Evolutionary conservation across 2,888 invertebrate species (phyloP).

Genomic region (Iselma pallidipennis): DNA sequence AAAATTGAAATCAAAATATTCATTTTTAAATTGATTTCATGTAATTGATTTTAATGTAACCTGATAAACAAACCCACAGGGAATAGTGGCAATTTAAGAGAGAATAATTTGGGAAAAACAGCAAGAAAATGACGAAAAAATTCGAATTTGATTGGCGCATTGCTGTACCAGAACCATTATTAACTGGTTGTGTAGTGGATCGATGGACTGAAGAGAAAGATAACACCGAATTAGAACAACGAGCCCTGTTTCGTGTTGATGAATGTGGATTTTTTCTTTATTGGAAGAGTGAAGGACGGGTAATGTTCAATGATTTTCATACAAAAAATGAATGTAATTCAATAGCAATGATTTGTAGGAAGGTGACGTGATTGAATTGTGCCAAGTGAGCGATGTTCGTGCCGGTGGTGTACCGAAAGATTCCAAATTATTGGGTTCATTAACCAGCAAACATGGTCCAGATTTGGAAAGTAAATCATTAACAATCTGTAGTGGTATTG

Average conservation of each 20-base stretch:
- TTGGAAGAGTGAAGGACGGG: conserved; percentile 96
- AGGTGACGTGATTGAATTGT: conserved; percentile 96
- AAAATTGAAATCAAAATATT: too few relatives aligned
- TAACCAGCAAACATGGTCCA: conserved; percentile 78
- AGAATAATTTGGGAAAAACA: not conserved
- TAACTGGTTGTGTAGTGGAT: conserved; percentile 89
- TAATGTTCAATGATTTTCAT: conserved; percentile 52
- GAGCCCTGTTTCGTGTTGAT: conserved; percentile 91
- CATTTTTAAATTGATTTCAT: too few relatives aligned
- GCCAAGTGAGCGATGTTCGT: conserved; percentile 97
- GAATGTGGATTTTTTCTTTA: conserved; percentile 98
- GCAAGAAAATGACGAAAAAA: conserved; percentile 88
- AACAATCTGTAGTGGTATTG: conserved; percentile 97
- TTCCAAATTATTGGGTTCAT: conserved; percentile 74
- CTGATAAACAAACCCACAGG: too few relatives aligned
- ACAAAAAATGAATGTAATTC: not conserved
- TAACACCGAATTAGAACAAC: conserved; percentile 84
- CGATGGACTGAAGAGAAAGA: conserved; percentile 98
- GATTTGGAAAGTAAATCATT: conserved; percentile 89
- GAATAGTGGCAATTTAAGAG: too few relatives aligned
- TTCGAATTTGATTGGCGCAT: conserved; percentile 99
- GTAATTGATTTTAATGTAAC: too few relatives aligned
- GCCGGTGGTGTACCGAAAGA: conserved; percentile 94
- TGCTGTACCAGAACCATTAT: conserved; percentile 85
- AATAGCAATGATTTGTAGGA: conserved; percentile 74